Evolutionary conservation across 2,113 vertebrate genomes (phyloP).

Genomic region (Cardinalis cardinalis): DNA sequence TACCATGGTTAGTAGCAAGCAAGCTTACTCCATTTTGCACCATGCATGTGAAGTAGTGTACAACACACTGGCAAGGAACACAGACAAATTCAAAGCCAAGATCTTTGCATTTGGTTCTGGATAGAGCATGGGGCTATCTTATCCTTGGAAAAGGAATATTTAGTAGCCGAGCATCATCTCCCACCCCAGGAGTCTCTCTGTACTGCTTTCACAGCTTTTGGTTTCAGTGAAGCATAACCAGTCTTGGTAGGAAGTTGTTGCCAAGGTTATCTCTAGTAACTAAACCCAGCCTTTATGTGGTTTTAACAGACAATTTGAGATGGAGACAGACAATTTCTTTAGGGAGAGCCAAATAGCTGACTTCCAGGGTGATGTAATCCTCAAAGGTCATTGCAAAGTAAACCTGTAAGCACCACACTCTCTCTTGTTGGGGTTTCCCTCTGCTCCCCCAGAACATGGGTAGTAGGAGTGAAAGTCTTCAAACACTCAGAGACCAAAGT

Average conservation of each 20-base stretch:
- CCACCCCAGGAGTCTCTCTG: rapidly evolving
- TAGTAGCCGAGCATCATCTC: background rate
- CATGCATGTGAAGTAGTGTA: rapidly evolving
- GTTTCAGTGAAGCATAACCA: background rate
- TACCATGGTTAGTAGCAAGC: rapidly evolving
- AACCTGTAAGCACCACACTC: rapidly evolving
- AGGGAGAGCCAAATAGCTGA: background rate
- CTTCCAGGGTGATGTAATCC: background rate
- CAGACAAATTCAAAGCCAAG: background rate
- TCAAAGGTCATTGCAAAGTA: background rate
- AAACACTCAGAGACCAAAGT: background rate
- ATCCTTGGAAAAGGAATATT: background rate
- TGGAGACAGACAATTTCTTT: slow-evolving; percentile 1
- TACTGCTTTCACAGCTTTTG: background rate
- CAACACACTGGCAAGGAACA: background rate
- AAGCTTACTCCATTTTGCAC: background rate
- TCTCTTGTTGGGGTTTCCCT: background rate
- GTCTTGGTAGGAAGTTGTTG: background rate
- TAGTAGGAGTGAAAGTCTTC: background rate
- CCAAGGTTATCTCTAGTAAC: slow-evolving; percentile 15
- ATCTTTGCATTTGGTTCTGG: background rate
- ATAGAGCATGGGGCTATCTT: background rate
- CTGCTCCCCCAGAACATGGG: rapidly evolving
- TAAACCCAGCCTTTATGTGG: background rate
- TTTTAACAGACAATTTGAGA: slow-evolving; percentile 40